Evolutionary conservation across 2,888 invertebrate species (phyloP).

Genomic region (Lasioglossum leucozonium): DNA sequence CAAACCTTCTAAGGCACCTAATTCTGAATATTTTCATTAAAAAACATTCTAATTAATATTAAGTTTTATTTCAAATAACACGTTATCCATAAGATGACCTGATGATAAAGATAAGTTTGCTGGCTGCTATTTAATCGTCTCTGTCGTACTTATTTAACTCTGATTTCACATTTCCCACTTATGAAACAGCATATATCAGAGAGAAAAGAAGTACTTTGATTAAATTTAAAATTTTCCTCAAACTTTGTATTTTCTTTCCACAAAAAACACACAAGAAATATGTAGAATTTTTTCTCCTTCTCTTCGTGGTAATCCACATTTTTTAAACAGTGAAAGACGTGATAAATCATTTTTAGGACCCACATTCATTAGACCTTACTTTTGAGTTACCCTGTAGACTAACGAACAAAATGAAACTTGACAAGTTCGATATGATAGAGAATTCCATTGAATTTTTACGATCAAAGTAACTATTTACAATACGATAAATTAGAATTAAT

Average conservation of each 20-base stretch:
- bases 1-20: not conserved
- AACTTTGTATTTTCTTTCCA: not conserved
- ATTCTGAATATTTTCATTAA: not conserved
- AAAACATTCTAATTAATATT: not conserved
- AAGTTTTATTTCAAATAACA: not conserved
- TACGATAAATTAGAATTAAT: slow-evolving; percentile 39
- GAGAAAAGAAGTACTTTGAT: not conserved
- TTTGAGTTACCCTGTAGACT: slow-evolving; percentile 15
- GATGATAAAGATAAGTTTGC: slow-evolving; percentile 1
- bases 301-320: not conserved
- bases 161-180: slow-evolving; percentile 24
- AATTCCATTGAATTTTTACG: not conserved
- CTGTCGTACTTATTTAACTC: slow-evolving; percentile 10
- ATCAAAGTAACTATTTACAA: slow-evolving; percentile 9
- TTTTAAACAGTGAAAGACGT: not conserved
- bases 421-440: not conserved
- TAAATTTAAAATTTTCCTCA: not conserved
- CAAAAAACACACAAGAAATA: not conserved
- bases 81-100: not conserved
- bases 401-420: not conserved
- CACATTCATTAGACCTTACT: slow-evolving; percentile 16
- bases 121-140: slow-evolving; percentile 15
- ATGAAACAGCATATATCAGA: not conserved
- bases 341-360: slow-evolving; percentile 13
- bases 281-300: not conserved